These are phyloP conservation scores for Balaenoptera acutorostrata DNA, from an alignment of 2,113 vertebrate species.

Conservation along the genomic window DNA sequence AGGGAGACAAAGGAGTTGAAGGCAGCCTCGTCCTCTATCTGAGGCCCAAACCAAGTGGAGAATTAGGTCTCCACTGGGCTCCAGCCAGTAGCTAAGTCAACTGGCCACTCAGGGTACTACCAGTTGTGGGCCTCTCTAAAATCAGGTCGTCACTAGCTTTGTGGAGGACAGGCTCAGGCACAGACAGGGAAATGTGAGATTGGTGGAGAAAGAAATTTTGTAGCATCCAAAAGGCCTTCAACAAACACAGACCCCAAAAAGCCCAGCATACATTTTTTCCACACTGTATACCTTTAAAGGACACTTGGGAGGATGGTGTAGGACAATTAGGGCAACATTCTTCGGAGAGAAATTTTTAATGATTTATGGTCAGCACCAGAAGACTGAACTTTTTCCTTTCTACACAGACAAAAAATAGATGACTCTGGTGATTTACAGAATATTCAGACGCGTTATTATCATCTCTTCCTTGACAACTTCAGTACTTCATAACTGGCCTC, in stretches of 20 bases:
- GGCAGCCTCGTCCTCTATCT: fast-evolving
- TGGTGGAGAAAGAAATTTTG: background rate
- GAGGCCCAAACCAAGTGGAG: background rate
- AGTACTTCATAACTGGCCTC: background rate
- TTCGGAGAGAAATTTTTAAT: background rate
- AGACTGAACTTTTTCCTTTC: background rate
- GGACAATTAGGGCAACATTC: background rate
- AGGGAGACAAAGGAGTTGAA: background rate
- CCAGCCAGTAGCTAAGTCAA: background rate
- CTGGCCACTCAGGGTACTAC: background rate
- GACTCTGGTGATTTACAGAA: background rate
- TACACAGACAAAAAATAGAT: background rate
- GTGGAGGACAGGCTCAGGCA: background rate
- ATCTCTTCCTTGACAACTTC: background rate
- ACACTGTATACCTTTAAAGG: background rate
- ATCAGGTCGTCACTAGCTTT: background rate
- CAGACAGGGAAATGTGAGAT: background rate
- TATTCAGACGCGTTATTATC: background rate
- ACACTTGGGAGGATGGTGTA: background rate
- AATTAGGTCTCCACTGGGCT: background rate
- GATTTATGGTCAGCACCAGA: background rate
- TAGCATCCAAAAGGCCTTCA: background rate
- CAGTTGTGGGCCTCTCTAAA: background rate
- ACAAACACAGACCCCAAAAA: background rate
- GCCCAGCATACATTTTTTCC: background rate